A percentile compares a stretch with the other conserved stretches of the same genome.
Conservation (phyloP, 1,140 invertebrate genomes). For the Phymastichus coffea region DNA sequence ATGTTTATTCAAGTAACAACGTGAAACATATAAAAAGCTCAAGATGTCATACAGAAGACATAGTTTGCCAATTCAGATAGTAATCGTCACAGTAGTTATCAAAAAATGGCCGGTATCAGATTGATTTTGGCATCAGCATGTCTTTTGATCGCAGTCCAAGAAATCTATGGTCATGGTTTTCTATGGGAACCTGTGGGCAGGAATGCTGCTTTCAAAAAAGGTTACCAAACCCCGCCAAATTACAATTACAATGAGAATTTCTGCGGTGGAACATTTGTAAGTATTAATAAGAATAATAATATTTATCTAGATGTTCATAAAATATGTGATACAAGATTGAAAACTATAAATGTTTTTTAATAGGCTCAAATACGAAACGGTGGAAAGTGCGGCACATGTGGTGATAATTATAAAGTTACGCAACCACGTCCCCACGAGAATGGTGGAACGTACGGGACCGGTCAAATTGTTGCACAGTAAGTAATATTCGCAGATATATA, state of each 20-base stretch:
- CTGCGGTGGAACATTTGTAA: too few species aligned
- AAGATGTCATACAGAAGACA: too few species aligned
- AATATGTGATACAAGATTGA: too few species aligned
- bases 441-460: slow-evolving; percentile 62
- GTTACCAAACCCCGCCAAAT: slow-evolving; percentile 71
- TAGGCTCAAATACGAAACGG: slow-evolving; percentile 50
- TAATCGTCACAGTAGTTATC: too few species aligned
- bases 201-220: slow-evolving; percentile 67
- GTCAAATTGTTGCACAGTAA: slow-evolving; percentile 54
- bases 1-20: too few species aligned
- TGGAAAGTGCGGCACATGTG: slow-evolving; percentile 63
- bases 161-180: slow-evolving; percentile 62
- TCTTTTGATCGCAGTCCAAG: neutral
- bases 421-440: slow-evolving; percentile 65
- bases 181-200: slow-evolving; percentile 67
- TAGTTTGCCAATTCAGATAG: too few species aligned
- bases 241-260: slow-evolving; percentile 64
- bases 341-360: too few species aligned
- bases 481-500: neutral
- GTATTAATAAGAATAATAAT: too few species aligned
- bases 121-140: neutral
- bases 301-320: too few species aligned
- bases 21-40: too few species aligned
- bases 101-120: neutral
- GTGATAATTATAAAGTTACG: slow-evolving; percentile 56